Conservation (phyloP, 2,888 invertebrate genomes). For the Listrodromus nycthemerus region DNA sequence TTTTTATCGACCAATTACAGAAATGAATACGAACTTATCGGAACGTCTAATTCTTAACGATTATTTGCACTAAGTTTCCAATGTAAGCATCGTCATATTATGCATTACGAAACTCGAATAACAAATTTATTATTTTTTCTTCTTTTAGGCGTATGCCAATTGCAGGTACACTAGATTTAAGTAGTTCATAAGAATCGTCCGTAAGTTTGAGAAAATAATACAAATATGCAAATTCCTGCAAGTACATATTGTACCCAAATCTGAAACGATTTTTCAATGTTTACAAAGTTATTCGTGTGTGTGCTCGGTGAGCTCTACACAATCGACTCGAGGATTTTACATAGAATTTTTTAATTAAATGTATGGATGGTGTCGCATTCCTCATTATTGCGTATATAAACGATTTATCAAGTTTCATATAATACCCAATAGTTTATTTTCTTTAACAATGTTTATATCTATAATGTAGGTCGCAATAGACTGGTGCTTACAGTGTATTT, state of each 20-base stretch:
- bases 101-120: slow-evolving; percentile 67
- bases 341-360: slow-evolving; percentile 24
- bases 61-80: slow-evolving; percentile 71
- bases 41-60: slow-evolving; percentile 46
- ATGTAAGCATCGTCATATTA: slow-evolving; percentile 65
- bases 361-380: slow-evolving; percentile 37
- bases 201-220: slow-evolving; percentile 55
- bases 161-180: slow-evolving; percentile 74
- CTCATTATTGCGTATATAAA: slow-evolving; percentile 64
- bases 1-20: slow-evolving; percentile 35
- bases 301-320: slow-evolving; percentile 33
- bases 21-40: slow-evolving; percentile 32
- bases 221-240: slow-evolving; percentile 59
- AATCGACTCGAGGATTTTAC: slow-evolving; percentile 47
- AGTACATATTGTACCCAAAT: slow-evolving; percentile 39
- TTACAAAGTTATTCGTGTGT: slow-evolving; percentile 24
- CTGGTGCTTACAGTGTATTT: slow-evolving; percentile 65
- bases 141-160: slow-evolving; percentile 71
- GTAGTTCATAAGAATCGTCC: slow-evolving; percentile 55
- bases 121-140: slow-evolving; percentile 28
- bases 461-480: slow-evolving; percentile 67
- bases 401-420: slow-evolving; percentile 57
- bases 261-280: slow-evolving; percentile 33
- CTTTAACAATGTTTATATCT: slow-evolving; percentile 72
- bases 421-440: slow-evolving; percentile 79